phyloP scores from a whole-genome alignment of 2,888 invertebrate genomes.

The Mythimna vitellina region DNA sequence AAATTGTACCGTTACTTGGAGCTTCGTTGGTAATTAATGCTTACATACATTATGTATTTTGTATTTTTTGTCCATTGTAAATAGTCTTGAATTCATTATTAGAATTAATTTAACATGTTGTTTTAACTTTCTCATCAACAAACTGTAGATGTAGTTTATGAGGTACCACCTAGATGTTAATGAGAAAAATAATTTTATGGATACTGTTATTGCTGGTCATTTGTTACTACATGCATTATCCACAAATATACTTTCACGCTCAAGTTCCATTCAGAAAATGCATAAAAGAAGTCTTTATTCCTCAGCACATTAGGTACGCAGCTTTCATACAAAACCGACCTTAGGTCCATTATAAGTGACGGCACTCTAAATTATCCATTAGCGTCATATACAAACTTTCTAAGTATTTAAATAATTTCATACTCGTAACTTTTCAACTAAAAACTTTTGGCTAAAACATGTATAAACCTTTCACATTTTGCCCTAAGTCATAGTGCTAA shows the following conservation, averaged over 20 bases:
- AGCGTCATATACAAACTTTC: conserved; percentile 65
- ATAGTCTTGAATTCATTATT: conserved; percentile 46
- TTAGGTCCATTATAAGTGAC: conserved; percentile 46
- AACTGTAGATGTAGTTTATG: conserved; percentile 24
- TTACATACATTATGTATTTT: conserved; percentile 60
- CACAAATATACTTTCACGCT: conserved; percentile 53
- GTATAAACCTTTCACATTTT: conserved; percentile 7
- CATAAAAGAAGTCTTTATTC: conserved; percentile 53
- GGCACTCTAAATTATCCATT: conserved; percentile 56
- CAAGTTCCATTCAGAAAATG: conserved; percentile 44
- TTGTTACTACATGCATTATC: conserved; percentile 35
- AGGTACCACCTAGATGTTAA: conserved; percentile 11
- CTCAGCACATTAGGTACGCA: conserved; percentile 45
- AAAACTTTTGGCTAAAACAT: conserved; percentile 16
- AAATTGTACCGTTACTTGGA: conserved; percentile 59
- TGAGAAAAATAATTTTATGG: conserved; percentile 26
- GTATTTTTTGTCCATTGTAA: conserved; percentile 51
- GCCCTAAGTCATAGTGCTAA: conserved; percentile 10
- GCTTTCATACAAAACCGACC: conserved; percentile 52
- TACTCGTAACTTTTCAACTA: conserved; percentile 11
- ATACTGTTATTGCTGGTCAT: conserved; percentile 20
- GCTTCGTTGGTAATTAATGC: conserved; percentile 60
- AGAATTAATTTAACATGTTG: conserved; percentile 39
- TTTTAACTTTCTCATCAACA: conserved; percentile 51
- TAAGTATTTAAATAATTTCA: conserved; percentile 50